phyloP scores from a whole-genome alignment of 2,888 invertebrate genomes.

The Exocentrus adspersus region DNA sequence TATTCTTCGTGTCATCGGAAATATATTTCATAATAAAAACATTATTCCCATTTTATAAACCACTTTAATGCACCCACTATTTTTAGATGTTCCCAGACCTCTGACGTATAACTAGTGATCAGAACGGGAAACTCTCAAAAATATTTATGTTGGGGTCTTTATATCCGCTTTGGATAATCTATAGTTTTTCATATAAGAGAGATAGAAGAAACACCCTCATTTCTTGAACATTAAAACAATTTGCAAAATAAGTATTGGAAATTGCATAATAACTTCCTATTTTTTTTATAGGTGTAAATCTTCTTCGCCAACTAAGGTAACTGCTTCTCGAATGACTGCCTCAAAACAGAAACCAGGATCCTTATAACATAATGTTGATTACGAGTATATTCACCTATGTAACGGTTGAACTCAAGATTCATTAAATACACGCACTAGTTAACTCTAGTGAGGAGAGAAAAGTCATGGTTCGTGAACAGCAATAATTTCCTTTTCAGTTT shows the following conservation, averaged over 20 bases:
- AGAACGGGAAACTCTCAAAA: background rate
- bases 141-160: slow-evolving; percentile 5
- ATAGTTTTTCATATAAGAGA: no score
- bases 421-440: slow-evolving; percentile 25
- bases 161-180: background rate
- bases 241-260: no score
- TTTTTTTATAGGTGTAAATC: background rate
- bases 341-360: background rate
- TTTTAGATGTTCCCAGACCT: slow-evolving; percentile 8
- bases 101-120: background rate
- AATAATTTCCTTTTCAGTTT: slow-evolving; percentile 21
- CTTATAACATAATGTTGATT: background rate
- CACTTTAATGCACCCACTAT: slow-evolving; percentile 6
- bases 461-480: slow-evolving; percentile 17
- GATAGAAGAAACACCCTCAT: no score
- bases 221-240: no score
- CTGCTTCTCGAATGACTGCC: slow-evolving; percentile 6
- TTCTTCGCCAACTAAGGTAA: background rate
- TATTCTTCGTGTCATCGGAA: slow-evolving; percentile 12
- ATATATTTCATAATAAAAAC: slow-evolving; percentile 15
- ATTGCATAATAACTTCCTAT: no score
- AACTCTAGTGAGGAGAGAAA: slow-evolving; percentile 1
- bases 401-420: slow-evolving; percentile 18
- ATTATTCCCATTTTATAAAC: slow-evolving; percentile 6
- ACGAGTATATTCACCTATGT: slow-evolving; percentile 19